Conservation (phyloP, 1,140 invertebrate species). For the Ptiloglossa arizonensis region DNA sequence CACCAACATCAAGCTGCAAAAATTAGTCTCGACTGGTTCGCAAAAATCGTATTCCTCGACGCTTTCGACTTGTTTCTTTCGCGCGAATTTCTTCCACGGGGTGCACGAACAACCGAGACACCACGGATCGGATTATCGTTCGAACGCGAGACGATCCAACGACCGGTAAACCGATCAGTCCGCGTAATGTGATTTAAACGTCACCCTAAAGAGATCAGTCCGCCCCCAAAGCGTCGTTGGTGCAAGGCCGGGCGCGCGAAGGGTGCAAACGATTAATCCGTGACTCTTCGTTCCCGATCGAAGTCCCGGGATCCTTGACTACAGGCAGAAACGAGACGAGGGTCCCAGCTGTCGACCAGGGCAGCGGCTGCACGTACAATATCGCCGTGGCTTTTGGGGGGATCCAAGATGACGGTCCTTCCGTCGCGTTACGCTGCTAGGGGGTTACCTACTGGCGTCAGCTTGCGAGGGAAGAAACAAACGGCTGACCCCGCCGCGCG, state of each 20-base stretch:
- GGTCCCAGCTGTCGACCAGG: constrained; percentile 63
- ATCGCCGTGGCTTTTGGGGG: constrained; percentile 65
- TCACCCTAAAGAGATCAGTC: constrained; percentile 60
- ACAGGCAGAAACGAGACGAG: constrained; percentile 26
- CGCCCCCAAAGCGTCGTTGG: background rate
- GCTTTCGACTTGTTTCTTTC: too few species aligned
- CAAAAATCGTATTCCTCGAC: too few species aligned
- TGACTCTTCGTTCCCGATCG: constrained; percentile 57
- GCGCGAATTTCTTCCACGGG: too few species aligned
- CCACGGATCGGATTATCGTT: background rate
- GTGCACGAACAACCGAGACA: too few species aligned
- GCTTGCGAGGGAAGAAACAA: constrained; percentile 60
- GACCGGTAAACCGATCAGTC: constrained; percentile 36
- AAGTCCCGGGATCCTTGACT: constrained; percentile 16
- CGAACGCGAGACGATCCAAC: background rate
- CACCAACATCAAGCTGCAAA: too few species aligned
- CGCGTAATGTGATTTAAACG: constrained; percentile 57
- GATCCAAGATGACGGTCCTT: constrained; percentile 65
- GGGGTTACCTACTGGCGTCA: constrained; percentile 56
- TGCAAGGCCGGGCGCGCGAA: background rate
- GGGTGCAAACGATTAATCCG: constrained; percentile 63
- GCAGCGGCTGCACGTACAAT: constrained; percentile 68
- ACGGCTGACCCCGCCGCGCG: constrained; percentile 53
- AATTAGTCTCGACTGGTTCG: too few species aligned
- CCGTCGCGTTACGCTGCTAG: constrained; percentile 56